These are phyloP conservation scores for Choreutis nemorana DNA, from an alignment of 2,888 invertebrate species.

Conservation along the genomic window DNA sequence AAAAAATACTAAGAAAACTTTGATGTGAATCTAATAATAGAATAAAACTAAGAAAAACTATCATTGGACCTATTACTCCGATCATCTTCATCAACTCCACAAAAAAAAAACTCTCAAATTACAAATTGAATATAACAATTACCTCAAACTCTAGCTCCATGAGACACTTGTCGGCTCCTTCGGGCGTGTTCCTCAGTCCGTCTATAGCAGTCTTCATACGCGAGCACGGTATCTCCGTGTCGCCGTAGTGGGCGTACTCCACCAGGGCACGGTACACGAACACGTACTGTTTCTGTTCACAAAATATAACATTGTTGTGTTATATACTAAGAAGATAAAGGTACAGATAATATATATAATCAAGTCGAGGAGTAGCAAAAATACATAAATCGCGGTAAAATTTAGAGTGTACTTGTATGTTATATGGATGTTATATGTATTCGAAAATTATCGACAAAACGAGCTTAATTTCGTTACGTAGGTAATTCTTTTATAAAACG, in stretches of 20 bases:
- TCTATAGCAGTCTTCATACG: conserved; percentile 78
- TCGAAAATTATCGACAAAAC: no score
- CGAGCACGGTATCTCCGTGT: conserved; percentile 83
- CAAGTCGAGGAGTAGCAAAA: no score
- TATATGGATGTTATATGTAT: no score
- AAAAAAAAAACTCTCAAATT: neutral
- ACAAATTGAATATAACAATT: conserved; percentile 18
- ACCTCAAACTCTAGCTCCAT: conserved; percentile 91
- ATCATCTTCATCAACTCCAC: neutral
- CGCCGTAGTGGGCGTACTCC: conserved; percentile 91
- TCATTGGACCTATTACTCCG: neutral
- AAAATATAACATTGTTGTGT: no score
- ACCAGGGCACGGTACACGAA: conserved; percentile 94
- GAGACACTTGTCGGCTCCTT: conserved; percentile 72
- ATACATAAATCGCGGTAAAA: no score
- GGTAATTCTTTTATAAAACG: no score
- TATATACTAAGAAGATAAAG: no score
- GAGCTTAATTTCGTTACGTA: no score
- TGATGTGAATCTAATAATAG: no score
- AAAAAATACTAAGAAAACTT: neutral
- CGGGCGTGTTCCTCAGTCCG: conserved; percentile 75
- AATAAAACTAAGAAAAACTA: no score
- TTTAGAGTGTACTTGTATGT: no score
- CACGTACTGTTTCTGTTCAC: conserved; percentile 91
- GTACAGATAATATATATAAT: no score